These are phyloP conservation scores for Columba janthina DNA, from an alignment of 2,113 vertebrate species.

Conservation along the genomic window DNA sequence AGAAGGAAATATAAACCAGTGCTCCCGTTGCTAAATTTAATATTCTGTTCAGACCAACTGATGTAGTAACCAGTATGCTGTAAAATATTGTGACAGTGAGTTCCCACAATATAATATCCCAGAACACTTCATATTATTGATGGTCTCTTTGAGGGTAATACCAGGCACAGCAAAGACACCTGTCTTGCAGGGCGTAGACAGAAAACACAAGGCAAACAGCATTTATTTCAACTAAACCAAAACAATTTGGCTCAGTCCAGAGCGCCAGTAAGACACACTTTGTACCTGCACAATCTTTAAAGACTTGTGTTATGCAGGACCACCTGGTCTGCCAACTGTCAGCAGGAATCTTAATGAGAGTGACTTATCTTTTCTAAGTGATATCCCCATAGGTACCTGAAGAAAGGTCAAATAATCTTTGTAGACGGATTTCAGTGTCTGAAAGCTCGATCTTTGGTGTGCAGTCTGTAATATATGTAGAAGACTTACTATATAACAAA, in stretches of 20 bases:
- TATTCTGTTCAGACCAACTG: neutral
- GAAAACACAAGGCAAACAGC: neutral
- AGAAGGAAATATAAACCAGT: neutral
- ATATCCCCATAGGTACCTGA: neutral
- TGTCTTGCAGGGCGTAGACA: neutral
- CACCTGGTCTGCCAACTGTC: neutral
- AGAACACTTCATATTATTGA: neutral
- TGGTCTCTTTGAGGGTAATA: neutral
- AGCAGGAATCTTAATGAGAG: slow-evolving; percentile 12
- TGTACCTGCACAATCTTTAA: neutral
- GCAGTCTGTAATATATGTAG: neutral
- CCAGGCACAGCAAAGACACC: neutral
- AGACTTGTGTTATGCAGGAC: neutral
- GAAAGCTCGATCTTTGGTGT: neutral
- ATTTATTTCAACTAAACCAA: neutral
- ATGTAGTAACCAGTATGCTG: neutral
- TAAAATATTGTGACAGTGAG: neutral
- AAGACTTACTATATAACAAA: neutral
- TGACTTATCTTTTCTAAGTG: neutral
- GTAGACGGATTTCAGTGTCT: neutral
- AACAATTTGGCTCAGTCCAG: neutral
- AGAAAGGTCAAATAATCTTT: slow-evolving; percentile 18
- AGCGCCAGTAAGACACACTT: neutral
- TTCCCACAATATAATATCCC: neutral
- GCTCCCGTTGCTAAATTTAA: neutral